Conservation (phyloP, 2,797 vertebrate species). For the Monodelphis domestica region DNA sequence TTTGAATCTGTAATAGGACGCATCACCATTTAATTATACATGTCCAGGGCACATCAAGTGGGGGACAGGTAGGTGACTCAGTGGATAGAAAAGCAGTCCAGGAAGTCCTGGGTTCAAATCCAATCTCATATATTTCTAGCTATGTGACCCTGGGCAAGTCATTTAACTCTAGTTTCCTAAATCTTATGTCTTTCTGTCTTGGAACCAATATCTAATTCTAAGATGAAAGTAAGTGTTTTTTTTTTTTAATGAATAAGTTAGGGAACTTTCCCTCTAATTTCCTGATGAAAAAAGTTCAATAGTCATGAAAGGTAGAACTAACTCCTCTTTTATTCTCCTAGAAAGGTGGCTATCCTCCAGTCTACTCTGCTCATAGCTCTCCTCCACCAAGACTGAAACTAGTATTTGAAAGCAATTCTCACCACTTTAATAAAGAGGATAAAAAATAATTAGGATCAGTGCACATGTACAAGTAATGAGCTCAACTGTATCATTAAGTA, state of each 20-base stretch:
- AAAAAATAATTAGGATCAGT: conserved; percentile 28
- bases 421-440: conserved; percentile 30
- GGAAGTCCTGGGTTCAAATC: too few relatives aligned
- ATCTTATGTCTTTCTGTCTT: too few relatives aligned
- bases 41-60: conserved; percentile 11
- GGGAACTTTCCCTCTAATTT: not conserved
- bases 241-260: too few relatives aligned
- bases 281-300: conserved; percentile 21
- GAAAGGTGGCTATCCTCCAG: not conserved
- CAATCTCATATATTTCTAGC: too few relatives aligned
- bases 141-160: too few relatives aligned
- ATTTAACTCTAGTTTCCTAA: too few relatives aligned
- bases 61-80: too few relatives aligned
- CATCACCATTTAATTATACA: conserved; percentile 16
- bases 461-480: conserved; percentile 7
- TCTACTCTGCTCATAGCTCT: not conserved
- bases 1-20: not conserved
- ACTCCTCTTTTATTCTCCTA: not conserved
- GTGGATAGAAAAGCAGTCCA: too few relatives aligned
- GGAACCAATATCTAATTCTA: too few relatives aligned
- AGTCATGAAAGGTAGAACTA: not conserved
- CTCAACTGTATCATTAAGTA: conserved; percentile 9
- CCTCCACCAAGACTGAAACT: conserved; percentile 9
- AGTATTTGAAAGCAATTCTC: conserved; percentile 28
- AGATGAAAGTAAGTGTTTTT: too few relatives aligned